phyloP scores from a whole-genome alignment of 2,113 vertebrate genomes.

The Symphodus melops region DNA sequence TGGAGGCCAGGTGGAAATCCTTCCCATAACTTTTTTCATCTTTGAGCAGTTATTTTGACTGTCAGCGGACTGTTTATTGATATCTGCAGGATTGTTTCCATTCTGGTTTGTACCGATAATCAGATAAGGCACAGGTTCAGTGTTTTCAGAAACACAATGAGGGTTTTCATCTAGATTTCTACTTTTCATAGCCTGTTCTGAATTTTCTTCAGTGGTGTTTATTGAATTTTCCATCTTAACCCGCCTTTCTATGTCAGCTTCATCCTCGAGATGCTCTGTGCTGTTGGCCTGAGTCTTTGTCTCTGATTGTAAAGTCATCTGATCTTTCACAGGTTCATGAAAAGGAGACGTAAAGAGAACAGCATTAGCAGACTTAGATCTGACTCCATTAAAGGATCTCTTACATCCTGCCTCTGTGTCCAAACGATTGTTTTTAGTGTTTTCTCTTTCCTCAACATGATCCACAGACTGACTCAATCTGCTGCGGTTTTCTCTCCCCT shows the following conservation, averaged over 20 bases:
- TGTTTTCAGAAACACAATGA: neutral
- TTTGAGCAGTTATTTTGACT: neutral
- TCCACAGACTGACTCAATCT: neutral
- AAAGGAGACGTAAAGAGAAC: slow-evolving; percentile 60
- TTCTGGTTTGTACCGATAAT: slow-evolving; percentile 69
- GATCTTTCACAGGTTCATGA: neutral
- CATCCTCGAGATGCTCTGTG: neutral
- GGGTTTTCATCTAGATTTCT: neutral
- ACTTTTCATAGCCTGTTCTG: neutral
- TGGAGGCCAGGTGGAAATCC: slow-evolving; percentile 79
- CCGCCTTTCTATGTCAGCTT: neutral
- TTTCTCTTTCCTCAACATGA: neutral
- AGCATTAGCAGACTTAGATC: slow-evolving; percentile 80
- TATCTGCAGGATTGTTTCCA: slow-evolving; percentile 27
- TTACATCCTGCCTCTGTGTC: slow-evolving; percentile 9
- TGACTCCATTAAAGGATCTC: slow-evolving; percentile 27
- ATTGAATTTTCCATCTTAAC: neutral
- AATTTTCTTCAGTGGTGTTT: neutral
- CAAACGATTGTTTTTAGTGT: neutral
- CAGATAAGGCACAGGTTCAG: slow-evolving; percentile 73
- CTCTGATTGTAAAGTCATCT: neutral
- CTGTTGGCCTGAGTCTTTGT: neutral
- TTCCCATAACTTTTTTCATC: slow-evolving; percentile 33
- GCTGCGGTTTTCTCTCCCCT: neutral
- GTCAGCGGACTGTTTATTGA: neutral